Percentiles rank a stretch among this genome's conserved stretches.
phyloP scores from a whole-genome alignment of 2,113 vertebrate species.

The Phylloscopus whistleri region DNA sequence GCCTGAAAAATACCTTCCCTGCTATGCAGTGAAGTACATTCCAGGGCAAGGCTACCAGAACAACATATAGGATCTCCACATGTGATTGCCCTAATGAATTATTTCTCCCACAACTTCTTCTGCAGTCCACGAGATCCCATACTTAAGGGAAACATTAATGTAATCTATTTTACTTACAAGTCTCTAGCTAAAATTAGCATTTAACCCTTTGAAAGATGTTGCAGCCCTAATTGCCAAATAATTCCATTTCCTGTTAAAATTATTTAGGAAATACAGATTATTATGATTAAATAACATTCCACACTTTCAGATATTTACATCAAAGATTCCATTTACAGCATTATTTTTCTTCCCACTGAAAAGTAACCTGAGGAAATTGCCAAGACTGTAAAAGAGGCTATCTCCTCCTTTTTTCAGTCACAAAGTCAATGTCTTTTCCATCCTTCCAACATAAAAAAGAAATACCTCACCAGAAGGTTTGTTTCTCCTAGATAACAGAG shows the following conservation, averaged over 20 bases:
- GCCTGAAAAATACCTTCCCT: too few relatives aligned
- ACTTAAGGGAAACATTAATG: neutral
- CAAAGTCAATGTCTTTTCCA: neutral
- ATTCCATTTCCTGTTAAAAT: neutral
- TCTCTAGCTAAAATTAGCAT: neutral
- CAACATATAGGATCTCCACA: too few relatives aligned
- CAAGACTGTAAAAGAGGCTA: neutral
- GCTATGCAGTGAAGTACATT: too few relatives aligned
- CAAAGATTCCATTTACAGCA: neutral
- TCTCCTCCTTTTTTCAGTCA: neutral
- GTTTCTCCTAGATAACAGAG: neutral
- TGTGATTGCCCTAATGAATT: too few relatives aligned
- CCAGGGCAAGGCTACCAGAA: too few relatives aligned
- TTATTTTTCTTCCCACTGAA: neutral
- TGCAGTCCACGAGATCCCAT: too few relatives aligned
- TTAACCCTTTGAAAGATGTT: neutral
- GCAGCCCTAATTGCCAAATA: neutral
- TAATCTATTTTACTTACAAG: slow-evolving; percentile 5
- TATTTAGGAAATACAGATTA: neutral
- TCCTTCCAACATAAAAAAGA: neutral
- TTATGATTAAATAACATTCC: neutral
- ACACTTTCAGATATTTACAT: neutral
- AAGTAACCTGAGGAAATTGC: neutral
- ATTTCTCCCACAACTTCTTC: too few relatives aligned
- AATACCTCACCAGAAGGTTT: neutral